phyloP scores from a whole-genome alignment of 2,113 vertebrate species.

The Herpetotheres cachinnans region DNA sequence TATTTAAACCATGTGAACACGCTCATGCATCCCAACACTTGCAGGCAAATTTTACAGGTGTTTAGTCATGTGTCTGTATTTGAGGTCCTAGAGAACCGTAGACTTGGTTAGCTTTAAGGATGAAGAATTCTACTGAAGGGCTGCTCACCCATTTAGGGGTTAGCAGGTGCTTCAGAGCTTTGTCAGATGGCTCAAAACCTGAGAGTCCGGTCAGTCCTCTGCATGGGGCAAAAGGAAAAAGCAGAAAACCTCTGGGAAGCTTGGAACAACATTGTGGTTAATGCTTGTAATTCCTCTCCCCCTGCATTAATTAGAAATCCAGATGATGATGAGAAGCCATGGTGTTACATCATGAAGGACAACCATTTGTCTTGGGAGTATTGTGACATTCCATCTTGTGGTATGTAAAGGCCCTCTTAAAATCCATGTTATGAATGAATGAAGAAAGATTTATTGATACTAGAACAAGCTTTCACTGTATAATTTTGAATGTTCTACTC shows the following conservation, averaged over 20 bases:
- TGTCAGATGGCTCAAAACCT: not conserved
- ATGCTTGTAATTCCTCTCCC: not conserved
- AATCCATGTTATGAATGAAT: not conserved
- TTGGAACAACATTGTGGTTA: not conserved
- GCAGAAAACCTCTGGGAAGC: not conserved
- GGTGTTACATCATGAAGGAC: slow-evolving; percentile 88
- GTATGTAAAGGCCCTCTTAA: slow-evolving; percentile 54
- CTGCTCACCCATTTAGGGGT: not conserved
- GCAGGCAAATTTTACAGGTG: slow-evolving; percentile 15
- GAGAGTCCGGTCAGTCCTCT: not conserved
- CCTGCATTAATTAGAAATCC: slow-evolving; percentile 81
- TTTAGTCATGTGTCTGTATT: not conserved
- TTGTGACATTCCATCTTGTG: slow-evolving; percentile 79
- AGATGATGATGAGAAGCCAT: slow-evolving; percentile 84
- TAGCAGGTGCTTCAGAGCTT: not conserved
- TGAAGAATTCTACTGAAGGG: not conserved
- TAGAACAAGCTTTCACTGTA: not conserved
- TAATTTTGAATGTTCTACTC: not conserved
- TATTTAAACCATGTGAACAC: not conserved
- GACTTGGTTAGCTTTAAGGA: not conserved
- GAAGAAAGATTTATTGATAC: not conserved
- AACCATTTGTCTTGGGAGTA: slow-evolving; percentile 88
- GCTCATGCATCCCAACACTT: not conserved
- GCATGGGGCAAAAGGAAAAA: not conserved
- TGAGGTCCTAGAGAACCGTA: not conserved